These are phyloP conservation scores for Phalacrocorax pelagicus DNA, from an alignment of 2,113 vertebrate genomes.

Conservation along the genomic window DNA sequence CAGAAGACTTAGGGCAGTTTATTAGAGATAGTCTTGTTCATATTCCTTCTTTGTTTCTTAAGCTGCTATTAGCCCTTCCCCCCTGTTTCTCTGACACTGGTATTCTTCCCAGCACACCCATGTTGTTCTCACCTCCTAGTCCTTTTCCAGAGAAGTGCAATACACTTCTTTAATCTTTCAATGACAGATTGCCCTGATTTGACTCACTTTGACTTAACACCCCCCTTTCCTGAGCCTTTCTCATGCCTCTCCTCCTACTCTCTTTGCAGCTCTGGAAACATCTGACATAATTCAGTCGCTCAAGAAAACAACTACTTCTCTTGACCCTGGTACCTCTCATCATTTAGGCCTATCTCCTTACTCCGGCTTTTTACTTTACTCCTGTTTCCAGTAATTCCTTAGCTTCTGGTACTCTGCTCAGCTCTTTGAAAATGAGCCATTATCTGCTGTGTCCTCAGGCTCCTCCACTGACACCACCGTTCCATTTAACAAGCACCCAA, in stretches of 20 bases:
- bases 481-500: constrained; percentile 64
- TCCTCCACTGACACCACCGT: background rate
- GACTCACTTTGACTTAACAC: background rate
- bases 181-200: background rate
- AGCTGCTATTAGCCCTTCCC: background rate
- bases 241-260: constrained; percentile 31
- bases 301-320: constrained; percentile 55
- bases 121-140: background rate
- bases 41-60: background rate
- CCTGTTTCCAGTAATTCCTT: constrained; percentile 45
- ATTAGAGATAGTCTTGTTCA: background rate
- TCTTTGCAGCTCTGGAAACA: constrained; percentile 32
- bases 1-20: background rate
- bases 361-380: constrained; percentile 42
- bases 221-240: background rate
- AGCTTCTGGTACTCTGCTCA: constrained; percentile 29
- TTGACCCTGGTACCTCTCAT: constrained; percentile 43
- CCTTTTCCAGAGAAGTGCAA: background rate
- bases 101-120: background rate
- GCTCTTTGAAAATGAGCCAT: constrained; percentile 64
- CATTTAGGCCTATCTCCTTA: constrained; percentile 39
- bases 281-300: constrained; percentile 28
- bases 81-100: background rate
- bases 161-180: background rate
- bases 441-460: constrained; percentile 55